These are phyloP conservation scores for Macquaria ambigua DNA, from an alignment of 2,113 vertebrate species.

Conservation along the genomic window DNA sequence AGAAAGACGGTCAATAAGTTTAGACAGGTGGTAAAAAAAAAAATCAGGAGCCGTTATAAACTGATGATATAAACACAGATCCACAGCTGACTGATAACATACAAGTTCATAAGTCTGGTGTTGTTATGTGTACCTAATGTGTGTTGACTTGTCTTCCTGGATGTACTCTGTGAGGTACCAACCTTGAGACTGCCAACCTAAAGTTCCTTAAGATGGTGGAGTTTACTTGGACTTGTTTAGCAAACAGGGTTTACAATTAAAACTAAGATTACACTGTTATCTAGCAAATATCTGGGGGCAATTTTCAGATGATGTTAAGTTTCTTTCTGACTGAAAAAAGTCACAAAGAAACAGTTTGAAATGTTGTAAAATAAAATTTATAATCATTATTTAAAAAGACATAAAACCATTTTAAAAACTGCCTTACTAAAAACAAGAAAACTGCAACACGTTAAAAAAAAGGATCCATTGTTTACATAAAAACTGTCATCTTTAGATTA, in stretches of 20 bases:
- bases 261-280: neutral
- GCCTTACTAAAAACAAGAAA: neutral
- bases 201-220: neutral
- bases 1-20: conserved; percentile 38
- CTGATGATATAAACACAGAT: no score
- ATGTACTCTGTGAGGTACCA: neutral
- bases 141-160: neutral
- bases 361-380: no score
- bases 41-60: neutral
- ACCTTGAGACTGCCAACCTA: neutral
- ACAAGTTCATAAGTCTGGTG: neutral
- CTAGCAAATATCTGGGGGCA: neutral
- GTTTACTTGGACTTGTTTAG: neutral
- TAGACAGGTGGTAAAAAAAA: neutral
- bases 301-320: no score
- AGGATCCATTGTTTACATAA: neutral
- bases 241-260: neutral
- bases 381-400: no score
- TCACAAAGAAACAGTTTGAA: no score
- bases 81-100: neutral
- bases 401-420: no score
- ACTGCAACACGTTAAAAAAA: neutral
- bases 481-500: no score
- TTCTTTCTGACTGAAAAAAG: no score
- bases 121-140: no score